These are phyloP conservation scores for Chiroxiphia lanceolata DNA, from an alignment of 2,797 vertebrate genomes.

Conservation along the genomic window DNA sequence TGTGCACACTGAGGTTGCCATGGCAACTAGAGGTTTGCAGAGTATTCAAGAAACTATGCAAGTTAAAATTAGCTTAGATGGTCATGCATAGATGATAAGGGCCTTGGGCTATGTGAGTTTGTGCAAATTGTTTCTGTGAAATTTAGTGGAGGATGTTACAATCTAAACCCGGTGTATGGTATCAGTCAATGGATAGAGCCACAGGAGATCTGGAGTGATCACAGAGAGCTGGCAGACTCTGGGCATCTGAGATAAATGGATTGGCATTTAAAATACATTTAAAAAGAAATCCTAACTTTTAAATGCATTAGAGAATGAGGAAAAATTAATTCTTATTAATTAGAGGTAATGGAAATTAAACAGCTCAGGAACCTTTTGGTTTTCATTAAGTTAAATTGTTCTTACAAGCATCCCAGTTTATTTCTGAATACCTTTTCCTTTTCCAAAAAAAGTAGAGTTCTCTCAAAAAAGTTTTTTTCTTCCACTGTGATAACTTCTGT, in stretches of 20 bases:
- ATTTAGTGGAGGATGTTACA: neutral
- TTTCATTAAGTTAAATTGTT: neutral
- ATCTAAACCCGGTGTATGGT: fast-evolving
- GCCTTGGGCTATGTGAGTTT: neutral
- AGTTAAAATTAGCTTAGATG: constrained; percentile 57
- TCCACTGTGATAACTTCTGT: neutral
- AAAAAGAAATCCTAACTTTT: neutral
- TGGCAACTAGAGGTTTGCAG: constrained; percentile 43
- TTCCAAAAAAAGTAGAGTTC: neutral
- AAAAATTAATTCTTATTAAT: neutral
- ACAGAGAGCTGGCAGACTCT: neutral
- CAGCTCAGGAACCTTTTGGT: neutral
- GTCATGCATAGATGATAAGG: constrained; percentile 43
- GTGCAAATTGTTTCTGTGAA: neutral
- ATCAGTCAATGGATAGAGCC: neutral
- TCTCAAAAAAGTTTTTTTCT: neutral
- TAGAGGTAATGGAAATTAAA: neutral
- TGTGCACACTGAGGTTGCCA: neutral
- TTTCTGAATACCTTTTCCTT: neutral
- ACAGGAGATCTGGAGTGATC: neutral
- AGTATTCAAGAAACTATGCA: constrained; percentile 13
- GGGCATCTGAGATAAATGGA: neutral
- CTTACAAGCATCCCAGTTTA: neutral
- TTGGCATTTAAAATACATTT: neutral
- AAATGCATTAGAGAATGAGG: neutral